Evolutionary conservation across 1,140 invertebrate species (phyloP), one percentile per base, ranked within the genome.

Genomic region (Megathymus violae): DNA sequence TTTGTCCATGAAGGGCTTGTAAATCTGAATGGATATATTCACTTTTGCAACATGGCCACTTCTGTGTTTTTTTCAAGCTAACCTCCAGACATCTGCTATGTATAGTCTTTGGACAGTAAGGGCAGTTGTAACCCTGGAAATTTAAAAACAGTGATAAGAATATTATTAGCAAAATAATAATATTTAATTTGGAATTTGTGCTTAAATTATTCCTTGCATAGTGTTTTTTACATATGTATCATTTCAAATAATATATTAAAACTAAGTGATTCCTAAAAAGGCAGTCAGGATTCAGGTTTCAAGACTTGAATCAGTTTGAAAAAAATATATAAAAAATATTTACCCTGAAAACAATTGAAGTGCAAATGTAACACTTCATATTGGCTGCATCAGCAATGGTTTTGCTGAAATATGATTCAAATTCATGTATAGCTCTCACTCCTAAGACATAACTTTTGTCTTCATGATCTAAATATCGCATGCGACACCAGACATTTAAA

Each of bases 21-120:
- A 89, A 17, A 9, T 89, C 81, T 0, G 69, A 62, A 10, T 62
- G 34, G 51, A 46, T 59, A 15, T 77, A 87, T 11, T 85, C 74
- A 27, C 62, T 59, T 27, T 83, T 87, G 64, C 89, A 90, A 62
- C 89, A 90, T 0, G 87, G 89, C 89, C 89, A 91, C 25, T 85
- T 89, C 9, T 76, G 15, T 2, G 81, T 65, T 13, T 76, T 84
- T n/a, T 78, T 66, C 13, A 85, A 67, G 54, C 77, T 87, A 3
- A 51, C 51, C 14, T 79, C 83, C 3, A 91, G 68, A 54, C 89
- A 91, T 4, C 72, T 66, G 10, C 74, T 83, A 56, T 91, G 88
- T 10, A 88, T 63, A 0, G 80, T 76, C 34, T 64, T 19, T 4
- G 46, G 68, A 71, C 88, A 90, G 0, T 58, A 64, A 14, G 80